Evolutionary conservation across 2,113 vertebrate genomes (phyloP), one percentile per base, ranked within the genome.

Genomic region (Hypomesus transpacificus): DNA sequence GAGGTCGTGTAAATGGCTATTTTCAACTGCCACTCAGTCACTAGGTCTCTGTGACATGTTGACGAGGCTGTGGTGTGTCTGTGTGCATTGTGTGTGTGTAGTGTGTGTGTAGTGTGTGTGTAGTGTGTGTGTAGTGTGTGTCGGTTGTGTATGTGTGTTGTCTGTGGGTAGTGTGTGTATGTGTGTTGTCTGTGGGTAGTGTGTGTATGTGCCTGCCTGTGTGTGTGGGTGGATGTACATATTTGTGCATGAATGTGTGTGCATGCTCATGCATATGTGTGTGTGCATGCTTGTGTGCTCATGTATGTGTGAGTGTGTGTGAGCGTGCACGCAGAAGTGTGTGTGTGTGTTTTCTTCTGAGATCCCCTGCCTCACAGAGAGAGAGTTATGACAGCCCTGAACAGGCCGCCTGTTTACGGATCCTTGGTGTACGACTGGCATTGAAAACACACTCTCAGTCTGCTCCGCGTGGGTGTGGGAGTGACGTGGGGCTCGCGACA

Each of bases 321-420:
- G 51, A 53, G 64, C 21, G n/a, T 73, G 62, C 24, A 17, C 50
- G 20, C 50, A 21, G 51, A 11, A 52, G 46, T 53, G 50, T 53
- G 66, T 52, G 75, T 53, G 61, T 53, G 13, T 21, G 3, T 31
- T 16, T 68, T 28, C 20, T 21, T 34, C 24, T 9, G 3, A 20
- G 59, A 66, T 76, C 75, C 66, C 71, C 74, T 68, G 70, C 39
- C 39, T 13, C 39, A 79, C 24, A 26, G 68, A 67, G 57, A 76
- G 80, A 73, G 75, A 84, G 77, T 70, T 3, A 59, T 82, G 82
- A 77, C 81, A 78, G 73, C 60, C 77, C 76, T 71, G 61, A 67
- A 75, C 21, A 73, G 75, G 78, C 51, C 51, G 76, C 60, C 80
- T 89, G 85, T 90, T 90, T 89, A 83, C 82, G 82, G 78, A 78